These are phyloP conservation scores for Rhinichthys osculus DNA, from an alignment of 2,797 vertebrate species.

Conservation along the genomic window DNA sequence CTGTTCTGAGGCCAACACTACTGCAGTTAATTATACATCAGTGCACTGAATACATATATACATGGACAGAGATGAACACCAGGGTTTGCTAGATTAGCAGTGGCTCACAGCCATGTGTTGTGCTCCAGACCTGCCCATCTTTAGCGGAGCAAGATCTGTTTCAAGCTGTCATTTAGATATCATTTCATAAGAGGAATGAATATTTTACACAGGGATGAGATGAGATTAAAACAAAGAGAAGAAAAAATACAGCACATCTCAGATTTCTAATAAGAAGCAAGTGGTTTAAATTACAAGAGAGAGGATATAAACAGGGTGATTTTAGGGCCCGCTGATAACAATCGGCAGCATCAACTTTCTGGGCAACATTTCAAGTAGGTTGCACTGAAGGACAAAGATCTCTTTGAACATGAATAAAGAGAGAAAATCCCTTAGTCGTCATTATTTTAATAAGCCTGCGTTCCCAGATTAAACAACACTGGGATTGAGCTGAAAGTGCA, in stretches of 20 bases:
- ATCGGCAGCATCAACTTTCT: conserved; percentile 78
- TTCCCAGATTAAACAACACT: conserved; percentile 60
- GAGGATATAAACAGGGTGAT: conserved; percentile 74
- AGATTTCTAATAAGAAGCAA: conserved; percentile 82
- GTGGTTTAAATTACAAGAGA: conserved; percentile 83
- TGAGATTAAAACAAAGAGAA: conserved; percentile 28
- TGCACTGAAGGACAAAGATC: conserved; percentile 84
- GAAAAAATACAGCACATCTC: conserved; percentile 62
- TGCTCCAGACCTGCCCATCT: conserved; percentile 45
- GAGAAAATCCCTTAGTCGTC: conserved; percentile 69
- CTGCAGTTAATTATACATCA: conserved; percentile 13
- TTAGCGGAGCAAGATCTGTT: conserved; percentile 67
- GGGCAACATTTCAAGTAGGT: conserved; percentile 84
- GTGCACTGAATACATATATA: not conserved
- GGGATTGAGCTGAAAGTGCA: not conserved
- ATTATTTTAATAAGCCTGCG: conserved; percentile 77
- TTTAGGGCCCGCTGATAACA: conserved; percentile 81
- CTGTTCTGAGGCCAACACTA: not conserved
- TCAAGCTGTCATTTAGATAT: conserved; percentile 65
- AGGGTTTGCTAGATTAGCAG: conserved; percentile 20
- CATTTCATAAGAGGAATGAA: conserved; percentile 58
- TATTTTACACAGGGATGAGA: conserved; percentile 47
- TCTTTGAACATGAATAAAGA: conserved; percentile 79
- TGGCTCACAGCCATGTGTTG: conserved; percentile 45
- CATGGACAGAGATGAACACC: not conserved